Evolutionary conservation across 1,140 invertebrate genomes (phyloP).

Genomic region (Steinernema khuongi): DNA sequence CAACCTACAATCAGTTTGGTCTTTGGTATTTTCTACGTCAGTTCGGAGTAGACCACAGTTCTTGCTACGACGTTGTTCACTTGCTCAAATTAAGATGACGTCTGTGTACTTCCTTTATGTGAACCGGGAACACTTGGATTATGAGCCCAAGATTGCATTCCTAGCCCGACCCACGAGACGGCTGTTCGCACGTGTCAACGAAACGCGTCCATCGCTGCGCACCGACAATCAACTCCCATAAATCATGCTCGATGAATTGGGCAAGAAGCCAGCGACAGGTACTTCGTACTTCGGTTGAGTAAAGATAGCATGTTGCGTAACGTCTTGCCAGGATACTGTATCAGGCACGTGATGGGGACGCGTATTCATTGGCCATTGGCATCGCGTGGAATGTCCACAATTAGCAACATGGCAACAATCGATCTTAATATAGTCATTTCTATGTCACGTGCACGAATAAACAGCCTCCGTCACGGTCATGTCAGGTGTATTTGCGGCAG

Average conservation of each 20-base stretch:
- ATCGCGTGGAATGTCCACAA: no score
- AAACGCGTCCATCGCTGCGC: neutral
- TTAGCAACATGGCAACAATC: no score
- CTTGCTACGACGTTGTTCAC: neutral
- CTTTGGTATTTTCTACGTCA: neutral
- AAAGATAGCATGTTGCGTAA: no score
- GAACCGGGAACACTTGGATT: neutral
- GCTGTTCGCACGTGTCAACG: neutral
- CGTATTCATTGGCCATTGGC: no score
- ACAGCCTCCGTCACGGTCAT: no score
- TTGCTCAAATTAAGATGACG: neutral
- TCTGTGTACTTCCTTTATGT: neutral
- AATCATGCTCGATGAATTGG: neutral
- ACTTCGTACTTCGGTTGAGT: constrained; percentile 1
- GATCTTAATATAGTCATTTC: no score
- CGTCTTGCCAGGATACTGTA: no score
- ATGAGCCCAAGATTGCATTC: neutral
- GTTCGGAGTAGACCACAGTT: neutral
- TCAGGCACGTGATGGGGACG: no score
- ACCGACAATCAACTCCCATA: neutral
- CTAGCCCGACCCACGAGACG: neutral
- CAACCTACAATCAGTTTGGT: neutral
- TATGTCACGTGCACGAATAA: no score
- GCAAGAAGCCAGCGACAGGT: constrained; percentile 2
- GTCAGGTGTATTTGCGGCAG: no score